phyloP scores from a whole-genome alignment of 2,113 vertebrate species.

The Protomyctophum bolini region DNA sequence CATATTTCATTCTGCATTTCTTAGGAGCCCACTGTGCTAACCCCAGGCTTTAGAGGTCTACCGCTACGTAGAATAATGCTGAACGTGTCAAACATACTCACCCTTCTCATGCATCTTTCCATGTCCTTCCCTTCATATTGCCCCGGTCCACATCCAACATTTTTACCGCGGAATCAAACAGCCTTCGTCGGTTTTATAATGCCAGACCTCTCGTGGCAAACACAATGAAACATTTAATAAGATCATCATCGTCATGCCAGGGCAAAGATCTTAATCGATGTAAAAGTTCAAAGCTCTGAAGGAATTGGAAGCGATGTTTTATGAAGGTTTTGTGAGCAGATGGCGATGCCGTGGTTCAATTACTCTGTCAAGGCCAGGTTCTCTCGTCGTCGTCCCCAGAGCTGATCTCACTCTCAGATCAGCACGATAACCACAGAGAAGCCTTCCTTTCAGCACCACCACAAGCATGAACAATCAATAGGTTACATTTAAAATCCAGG shows the following conservation, averaged over 20 bases:
- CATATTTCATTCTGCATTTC: conserved; percentile 50
- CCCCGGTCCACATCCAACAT: conserved; percentile 14
- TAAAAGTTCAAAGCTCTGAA: conserved; percentile 78
- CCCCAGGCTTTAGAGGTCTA: conserved; percentile 13
- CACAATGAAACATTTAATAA: conserved; percentile 75
- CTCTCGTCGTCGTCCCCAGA: conserved; percentile 42
- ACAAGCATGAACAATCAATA: conserved; percentile 62
- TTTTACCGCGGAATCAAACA: conserved; percentile 43
- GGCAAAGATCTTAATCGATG: conserved; percentile 79
- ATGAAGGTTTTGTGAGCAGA: conserved; percentile 61
- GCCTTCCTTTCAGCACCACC: conserved; percentile 35
- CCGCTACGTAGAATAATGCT: too few species aligned
- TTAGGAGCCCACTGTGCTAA: conserved; percentile 47
- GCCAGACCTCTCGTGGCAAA: conserved; percentile 71
- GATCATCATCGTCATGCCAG: conserved; percentile 73
- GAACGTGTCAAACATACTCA: conserved; percentile 47
- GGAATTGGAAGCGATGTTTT: conserved; percentile 68
- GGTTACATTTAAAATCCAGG: conserved; percentile 38
- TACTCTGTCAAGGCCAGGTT: conserved; percentile 58
- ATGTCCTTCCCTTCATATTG: conserved; percentile 24
- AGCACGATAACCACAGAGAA: conserved; percentile 29
- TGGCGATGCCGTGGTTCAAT: conserved; percentile 63
- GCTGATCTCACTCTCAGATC: conserved; percentile 34
- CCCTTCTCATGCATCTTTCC: conserved; percentile 13
- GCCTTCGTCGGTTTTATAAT: conserved; percentile 73